These are phyloP conservation scores for Eilema griseolum DNA, from an alignment of 2,888 invertebrate genomes.

Conservation along the genomic window DNA sequence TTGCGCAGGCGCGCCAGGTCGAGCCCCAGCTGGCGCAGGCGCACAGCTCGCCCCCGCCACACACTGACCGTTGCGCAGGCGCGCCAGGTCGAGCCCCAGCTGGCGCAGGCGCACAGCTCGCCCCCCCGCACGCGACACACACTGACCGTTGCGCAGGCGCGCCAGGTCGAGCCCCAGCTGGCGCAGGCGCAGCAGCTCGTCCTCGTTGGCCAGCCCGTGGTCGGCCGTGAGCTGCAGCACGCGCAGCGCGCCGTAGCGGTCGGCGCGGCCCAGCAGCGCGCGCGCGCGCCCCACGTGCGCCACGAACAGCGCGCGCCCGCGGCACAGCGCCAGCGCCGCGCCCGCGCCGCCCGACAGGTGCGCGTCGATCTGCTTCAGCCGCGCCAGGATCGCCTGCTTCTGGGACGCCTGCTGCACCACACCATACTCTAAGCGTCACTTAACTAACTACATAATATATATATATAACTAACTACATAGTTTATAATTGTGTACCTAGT, in stretches of 20 bases:
- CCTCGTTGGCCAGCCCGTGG: conserved; percentile 94
- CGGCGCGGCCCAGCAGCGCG: conserved; percentile 93
- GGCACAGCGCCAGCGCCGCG: conserved; percentile 93
- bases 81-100: no score
- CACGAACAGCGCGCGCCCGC: conserved; percentile 92
- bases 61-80: no score
- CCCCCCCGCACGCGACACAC: no score
- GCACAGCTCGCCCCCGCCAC: conserved; percentile 92
- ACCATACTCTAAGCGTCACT: no score
- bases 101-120: conserved; percentile 88
- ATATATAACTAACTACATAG: no score
- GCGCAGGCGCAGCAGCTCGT: conserved; percentile 92
- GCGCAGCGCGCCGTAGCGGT: conserved; percentile 90
- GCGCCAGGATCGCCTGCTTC: conserved; percentile 85
- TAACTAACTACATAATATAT: no score
- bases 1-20: no score
- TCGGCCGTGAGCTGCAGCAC: conserved; percentile 94
- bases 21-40: conserved; percentile 92
- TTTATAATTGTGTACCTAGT: no score
- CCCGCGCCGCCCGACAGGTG: conserved; percentile 94
- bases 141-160: conserved; percentile 88
- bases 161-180: conserved; percentile 92
- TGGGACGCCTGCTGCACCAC: conserved; percentile 79
- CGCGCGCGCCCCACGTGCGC: conserved; percentile 95
- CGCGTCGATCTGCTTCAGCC: conserved; percentile 91